Evolutionary conservation across 2,888 invertebrate genomes (phyloP), one percentile per base, ranked within the genome.

Genomic region (Calameuta idolon): DNA sequence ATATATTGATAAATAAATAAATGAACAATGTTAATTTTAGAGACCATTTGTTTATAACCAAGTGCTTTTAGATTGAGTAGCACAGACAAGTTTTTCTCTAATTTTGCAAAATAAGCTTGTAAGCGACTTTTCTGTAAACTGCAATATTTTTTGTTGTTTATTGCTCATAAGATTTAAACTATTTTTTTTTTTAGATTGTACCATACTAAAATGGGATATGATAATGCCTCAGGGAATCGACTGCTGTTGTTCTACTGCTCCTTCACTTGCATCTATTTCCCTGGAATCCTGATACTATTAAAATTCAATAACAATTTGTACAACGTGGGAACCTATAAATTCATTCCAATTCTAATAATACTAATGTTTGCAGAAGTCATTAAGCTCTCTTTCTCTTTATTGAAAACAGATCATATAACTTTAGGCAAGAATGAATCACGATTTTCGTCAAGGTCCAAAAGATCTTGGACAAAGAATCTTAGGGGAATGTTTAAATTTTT

Each of bases 191-290:
- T 23, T 55, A 55, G 55, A 55, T 55, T 55, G 9, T 2, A 23
- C 9, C 55, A 55, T 4, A 55, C 2, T 23, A 9, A 55, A 68
- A 88, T 87, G 85, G 82, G 81, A 33, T 79, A 84, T 69, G 85
- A 84, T 73, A 83, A 82, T 76, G 80, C 84, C 69, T 82, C 83
- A 69, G 83, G 84, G 33, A 89, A 89, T 75, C 86, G 87, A 79
- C 79, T 91, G 75, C 80, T 91, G 76, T 79, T 91, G 35, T 89
- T 93, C 83, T 93, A 94, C 69, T 93, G 93, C 89, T 91, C 93
- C 55, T 91, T 94, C 82, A 94, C 95, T 69, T 94, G 94, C 86
- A 93, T 94, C 89, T 95, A 95, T 87, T 92, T 95, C 83, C 93
- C 94, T 4, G 92, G 92, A 79, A 93, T 94, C 80, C 88, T 94